phyloP scores from a whole-genome alignment of 2,888 invertebrate genomes.

The Nemotelus nigrinus region DNA sequence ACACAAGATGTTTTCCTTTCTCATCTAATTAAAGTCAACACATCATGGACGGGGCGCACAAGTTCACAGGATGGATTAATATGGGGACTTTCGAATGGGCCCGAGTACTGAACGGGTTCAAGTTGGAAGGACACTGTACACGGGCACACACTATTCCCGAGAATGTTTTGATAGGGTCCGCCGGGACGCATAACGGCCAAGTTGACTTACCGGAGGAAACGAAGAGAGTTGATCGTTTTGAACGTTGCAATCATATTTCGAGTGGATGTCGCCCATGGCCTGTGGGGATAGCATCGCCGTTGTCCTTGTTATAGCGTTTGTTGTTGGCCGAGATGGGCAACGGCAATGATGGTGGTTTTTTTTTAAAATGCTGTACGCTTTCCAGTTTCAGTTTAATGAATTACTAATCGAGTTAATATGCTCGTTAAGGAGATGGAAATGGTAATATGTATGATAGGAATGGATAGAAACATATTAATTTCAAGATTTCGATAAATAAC shows the following conservation, averaged over 20 bases:
- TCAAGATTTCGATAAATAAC: not conserved
- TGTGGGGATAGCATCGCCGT: not conserved
- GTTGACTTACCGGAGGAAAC: too few species aligned
- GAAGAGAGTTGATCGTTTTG: too few species aligned
- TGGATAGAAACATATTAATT: not conserved
- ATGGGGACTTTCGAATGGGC: conserved; percentile 19
- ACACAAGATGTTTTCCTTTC: conserved; percentile 34
- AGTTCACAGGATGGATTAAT: conserved; percentile 14
- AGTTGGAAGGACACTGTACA: not conserved
- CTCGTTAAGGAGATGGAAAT: not conserved
- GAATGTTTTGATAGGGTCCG: conserved; percentile 20
- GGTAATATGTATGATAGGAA: not conserved
- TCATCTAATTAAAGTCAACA: conserved; percentile 44
- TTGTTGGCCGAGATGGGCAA: not conserved
- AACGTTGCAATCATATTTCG: too few species aligned
- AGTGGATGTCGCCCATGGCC: not conserved
- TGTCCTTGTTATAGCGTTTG: not conserved
- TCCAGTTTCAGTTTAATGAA: conserved; percentile 10
- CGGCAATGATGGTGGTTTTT: not conserved
- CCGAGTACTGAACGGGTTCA: not conserved
- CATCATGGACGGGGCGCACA: not conserved
- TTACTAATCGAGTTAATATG: conserved; percentile 3
- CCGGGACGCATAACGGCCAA: conserved; percentile 1
- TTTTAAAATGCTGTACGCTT: not conserved
- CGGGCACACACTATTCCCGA: conserved; percentile 7